These are phyloP conservation scores for Acanthopagrus latus DNA, from an alignment of 2,797 vertebrate genomes.

Conservation along the genomic window DNA sequence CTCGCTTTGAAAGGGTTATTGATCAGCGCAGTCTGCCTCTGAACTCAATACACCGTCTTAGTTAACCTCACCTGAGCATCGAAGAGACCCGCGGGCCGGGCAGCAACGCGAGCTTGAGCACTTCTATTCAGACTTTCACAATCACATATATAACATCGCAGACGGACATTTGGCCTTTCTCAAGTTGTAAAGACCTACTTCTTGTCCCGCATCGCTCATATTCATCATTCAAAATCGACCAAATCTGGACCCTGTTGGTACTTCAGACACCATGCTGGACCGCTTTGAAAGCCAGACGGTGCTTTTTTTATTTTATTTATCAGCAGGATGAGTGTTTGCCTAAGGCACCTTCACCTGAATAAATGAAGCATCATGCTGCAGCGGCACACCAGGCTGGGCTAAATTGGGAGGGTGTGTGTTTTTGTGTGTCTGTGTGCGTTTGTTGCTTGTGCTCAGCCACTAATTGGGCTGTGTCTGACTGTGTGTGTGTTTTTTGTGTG, in stretches of 20 bases:
- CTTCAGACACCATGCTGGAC: constrained; percentile 26
- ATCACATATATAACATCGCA: constrained; percentile 19
- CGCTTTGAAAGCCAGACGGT: constrained; percentile 36
- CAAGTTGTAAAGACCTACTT: constrained; percentile 24
- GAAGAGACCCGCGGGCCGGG: constrained; percentile 3
- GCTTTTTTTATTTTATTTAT: constrained; percentile 23
- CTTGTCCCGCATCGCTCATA: neutral
- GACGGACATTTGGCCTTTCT: constrained; percentile 15
- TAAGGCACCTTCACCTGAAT: constrained; percentile 58
- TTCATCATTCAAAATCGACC: constrained; percentile 29
- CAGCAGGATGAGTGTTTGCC: constrained; percentile 42
- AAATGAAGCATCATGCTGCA: constrained; percentile 53
- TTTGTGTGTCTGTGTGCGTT: constrained; percentile 40
- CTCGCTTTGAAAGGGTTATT: constrained; percentile 58
- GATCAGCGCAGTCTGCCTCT: constrained; percentile 51
- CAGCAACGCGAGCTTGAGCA: neutral
- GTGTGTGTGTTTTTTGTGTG: constrained; percentile 52
- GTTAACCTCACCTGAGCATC: constrained; percentile 42
- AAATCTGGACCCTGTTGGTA: constrained; percentile 17
- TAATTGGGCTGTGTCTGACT: constrained; percentile 74
- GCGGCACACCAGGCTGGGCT: constrained; percentile 45
- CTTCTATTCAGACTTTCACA: neutral
- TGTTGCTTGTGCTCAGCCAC: constrained; percentile 56
- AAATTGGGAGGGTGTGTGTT: constrained; percentile 58
- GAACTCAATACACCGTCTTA: constrained; percentile 42